Evolutionary conservation across 2,797 vertebrate genomes (phyloP), one percentile per base, ranked within the genome.

Genomic region (Eptatretus atami): DNA sequence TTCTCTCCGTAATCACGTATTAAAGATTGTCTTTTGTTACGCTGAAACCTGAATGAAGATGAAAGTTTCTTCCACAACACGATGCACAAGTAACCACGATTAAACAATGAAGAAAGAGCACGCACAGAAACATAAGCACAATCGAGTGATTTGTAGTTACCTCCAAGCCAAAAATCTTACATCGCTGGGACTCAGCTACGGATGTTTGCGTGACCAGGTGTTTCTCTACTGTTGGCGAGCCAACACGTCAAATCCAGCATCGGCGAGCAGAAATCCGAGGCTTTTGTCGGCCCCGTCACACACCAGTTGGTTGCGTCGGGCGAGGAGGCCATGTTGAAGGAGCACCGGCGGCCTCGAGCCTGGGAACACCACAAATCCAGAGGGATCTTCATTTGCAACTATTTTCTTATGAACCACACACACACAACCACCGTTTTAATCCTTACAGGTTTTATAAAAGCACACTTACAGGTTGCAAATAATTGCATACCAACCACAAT

Each of bases 141-240:
- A 44, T 44, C 31, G 10, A n/a, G 15, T 25, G 24, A n/a, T n/a
- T 61, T 61, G 9, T 12, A 61, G 24, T 61, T 74, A 81, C 79
- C 78, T 80, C 72, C 80, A 88, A 66, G 68, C 83, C 82, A 88
- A 77, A 78, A 88, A 65, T 78, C 74, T n/a, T 0, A 77, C 73
- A 64, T 79, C 68, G 52, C 79, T 68, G 1, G 73, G 73, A 1
- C 60, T 70, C 63, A 77, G 1, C 66, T 71, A 3, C 64, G n/a
- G 15, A 68, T 87, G 81, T 67, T 71, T 79, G 67, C 74, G 75
- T 66, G 80, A 81, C 79, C 82, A 86, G 15, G 74, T 78, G 72
- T 82, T 90, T 13, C 84, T 54, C 83, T 71, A 69, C 77, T 83
- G 67, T 86, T 88, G n/a, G 79, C 80, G 25, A 86, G 67, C 82